Percentiles rank a stretch among this genome's conserved stretches.
Conservation (phyloP, 2,113 vertebrate genomes). For the Daubentonia madagascariensis region DNA sequence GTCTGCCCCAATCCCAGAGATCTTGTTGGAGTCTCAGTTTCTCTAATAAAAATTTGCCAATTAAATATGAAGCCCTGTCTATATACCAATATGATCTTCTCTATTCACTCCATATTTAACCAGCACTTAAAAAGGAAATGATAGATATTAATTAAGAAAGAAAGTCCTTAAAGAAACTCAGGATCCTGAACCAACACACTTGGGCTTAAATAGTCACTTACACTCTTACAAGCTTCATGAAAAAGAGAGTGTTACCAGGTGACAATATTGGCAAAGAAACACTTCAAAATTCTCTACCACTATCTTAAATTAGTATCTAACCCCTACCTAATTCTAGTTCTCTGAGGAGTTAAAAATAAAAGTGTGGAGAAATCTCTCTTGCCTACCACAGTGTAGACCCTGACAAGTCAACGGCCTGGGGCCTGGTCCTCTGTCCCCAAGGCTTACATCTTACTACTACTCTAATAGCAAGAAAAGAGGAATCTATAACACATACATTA, state of each 20-base stretch:
- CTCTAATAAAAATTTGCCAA: background rate
- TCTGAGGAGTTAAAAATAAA: background rate
- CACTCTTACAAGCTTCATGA: background rate
- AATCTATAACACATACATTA: background rate
- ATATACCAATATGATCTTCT: background rate
- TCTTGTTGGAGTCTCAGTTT: background rate
- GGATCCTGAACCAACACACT: background rate
- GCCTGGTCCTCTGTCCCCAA: background rate
- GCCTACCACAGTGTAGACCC: accelerated
- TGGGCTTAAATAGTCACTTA: background rate
- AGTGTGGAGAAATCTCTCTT: background rate
- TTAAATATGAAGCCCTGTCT: background rate
- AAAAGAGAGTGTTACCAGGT: background rate
- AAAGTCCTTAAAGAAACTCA: background rate
- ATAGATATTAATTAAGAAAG: background rate
- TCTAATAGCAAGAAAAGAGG: background rate
- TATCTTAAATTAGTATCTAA: background rate
- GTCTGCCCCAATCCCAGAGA: background rate
- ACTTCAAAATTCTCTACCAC: background rate
- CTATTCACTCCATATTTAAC: background rate
- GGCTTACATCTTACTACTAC: background rate
- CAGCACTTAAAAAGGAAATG: background rate
- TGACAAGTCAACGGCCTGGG: background rate
- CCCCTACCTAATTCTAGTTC: background rate
- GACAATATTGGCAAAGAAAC: background rate